phyloP scores from a whole-genome alignment of 2,797 vertebrate species.

The Thunnus albacares region DNA sequence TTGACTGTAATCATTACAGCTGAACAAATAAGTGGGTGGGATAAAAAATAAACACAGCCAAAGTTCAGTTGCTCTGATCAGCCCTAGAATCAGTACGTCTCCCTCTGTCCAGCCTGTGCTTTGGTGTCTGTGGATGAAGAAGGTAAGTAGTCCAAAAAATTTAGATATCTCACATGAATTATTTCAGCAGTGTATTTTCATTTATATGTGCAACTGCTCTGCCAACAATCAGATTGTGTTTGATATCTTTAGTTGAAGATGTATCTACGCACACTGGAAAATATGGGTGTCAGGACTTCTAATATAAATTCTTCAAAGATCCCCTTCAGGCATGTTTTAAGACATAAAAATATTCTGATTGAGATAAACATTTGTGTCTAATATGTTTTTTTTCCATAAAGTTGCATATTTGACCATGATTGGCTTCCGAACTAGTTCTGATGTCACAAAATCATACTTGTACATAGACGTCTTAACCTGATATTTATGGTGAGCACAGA shows the following conservation, averaged over 20 bases:
- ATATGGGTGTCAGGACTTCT: background rate
- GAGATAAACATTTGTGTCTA: no score
- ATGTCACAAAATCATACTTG: no score
- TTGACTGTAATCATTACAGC: constrained; percentile 47
- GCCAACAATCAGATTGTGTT: background rate
- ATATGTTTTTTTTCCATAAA: no score
- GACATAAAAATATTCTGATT: no score
- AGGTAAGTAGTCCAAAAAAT: constrained; percentile 46
- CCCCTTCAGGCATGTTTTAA: no score
- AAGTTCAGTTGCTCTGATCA: constrained; percentile 62
- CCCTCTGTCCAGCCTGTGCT: constrained; percentile 19
- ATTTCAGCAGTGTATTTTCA: background rate
- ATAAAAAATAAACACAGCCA: constrained; percentile 67
- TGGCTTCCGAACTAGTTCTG: no score
- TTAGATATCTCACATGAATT: background rate
- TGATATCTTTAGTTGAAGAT: background rate
- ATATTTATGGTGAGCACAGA: no score
- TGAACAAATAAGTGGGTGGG: constrained; percentile 47
- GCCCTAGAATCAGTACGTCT: background rate
- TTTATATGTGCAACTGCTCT: background rate
- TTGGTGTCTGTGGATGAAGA: constrained; percentile 27
- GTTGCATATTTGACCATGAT: no score
- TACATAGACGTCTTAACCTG: no score
- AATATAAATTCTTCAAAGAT: background rate
- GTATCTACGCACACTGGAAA: background rate